Evolutionary conservation across 2,113 vertebrate genomes (phyloP).

Genomic region (Himantopus leucocephalus): DNA sequence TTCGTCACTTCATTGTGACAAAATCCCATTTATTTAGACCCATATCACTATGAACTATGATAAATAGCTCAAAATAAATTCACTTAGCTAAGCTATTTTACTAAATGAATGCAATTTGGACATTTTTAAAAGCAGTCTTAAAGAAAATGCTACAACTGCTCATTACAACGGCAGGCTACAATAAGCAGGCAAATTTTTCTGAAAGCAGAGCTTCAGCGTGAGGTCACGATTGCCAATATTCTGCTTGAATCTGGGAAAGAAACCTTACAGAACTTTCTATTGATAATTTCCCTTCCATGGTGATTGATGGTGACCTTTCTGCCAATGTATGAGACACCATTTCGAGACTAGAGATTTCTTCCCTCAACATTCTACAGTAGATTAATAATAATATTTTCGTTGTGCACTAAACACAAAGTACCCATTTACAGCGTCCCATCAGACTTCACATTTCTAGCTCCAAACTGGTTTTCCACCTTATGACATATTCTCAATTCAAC

Average conservation of each 20-base stretch:
- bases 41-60: not conserved
- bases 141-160: not conserved
- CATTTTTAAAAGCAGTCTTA: not conserved
- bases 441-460: not conserved
- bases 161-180: not conserved
- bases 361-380: not conserved
- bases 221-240: not conserved
- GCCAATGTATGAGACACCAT: not conserved
- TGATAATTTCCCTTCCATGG: not conserved
- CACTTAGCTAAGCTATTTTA: not conserved
- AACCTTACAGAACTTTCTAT: not conserved
- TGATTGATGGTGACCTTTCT: constrained; percentile 30
- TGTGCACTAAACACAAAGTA: not conserved
- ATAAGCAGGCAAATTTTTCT: not conserved
- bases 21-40: not conserved
- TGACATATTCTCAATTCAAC: not conserved
- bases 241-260: not conserved
- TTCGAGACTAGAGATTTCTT: not conserved
- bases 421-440: not conserved
- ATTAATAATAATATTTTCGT: not conserved
- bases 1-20: not conserved
- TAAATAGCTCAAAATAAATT: not conserved
- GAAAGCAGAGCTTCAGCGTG: not conserved
- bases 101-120: not conserved
- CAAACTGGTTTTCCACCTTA: not conserved